Conservation (phyloP, 2,888 invertebrate species). For the Pyrochroa serraticornis region DNA sequence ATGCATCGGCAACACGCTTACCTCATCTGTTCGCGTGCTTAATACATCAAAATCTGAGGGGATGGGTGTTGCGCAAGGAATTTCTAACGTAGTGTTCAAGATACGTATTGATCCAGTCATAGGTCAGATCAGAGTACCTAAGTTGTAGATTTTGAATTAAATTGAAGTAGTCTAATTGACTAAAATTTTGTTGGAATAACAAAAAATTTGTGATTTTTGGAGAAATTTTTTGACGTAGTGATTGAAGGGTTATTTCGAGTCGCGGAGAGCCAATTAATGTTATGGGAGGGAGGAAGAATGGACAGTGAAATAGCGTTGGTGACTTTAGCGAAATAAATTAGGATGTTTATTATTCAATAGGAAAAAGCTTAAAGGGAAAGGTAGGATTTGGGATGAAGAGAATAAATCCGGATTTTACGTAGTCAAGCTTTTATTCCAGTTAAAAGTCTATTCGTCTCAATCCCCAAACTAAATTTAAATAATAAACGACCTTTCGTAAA, state of each 20-base stretch:
- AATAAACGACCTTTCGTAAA: slow-evolving; percentile 12
- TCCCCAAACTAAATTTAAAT: slow-evolving; percentile 21
- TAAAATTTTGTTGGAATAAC: too few relatives aligned
- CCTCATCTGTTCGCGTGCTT: slow-evolving; percentile 23
- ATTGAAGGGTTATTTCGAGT: not conserved
- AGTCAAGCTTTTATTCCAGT: slow-evolving; percentile 21
- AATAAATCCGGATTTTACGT: slow-evolving; percentile 24
- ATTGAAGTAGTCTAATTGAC: too few relatives aligned
- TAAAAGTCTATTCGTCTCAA: slow-evolving; percentile 24
- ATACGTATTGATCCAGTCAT: too few relatives aligned
- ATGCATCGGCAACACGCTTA: slow-evolving; percentile 20
- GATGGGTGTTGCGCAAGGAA: not conserved
- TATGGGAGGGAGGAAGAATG: not conserved
- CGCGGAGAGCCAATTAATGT: not conserved
- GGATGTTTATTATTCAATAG: slow-evolving; percentile 21
- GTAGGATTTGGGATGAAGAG: slow-evolving; percentile 5
- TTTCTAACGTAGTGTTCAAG: not conserved
- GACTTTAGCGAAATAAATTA: slow-evolving; percentile 14
- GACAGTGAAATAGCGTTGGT: not conserved
- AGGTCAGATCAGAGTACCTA: too few relatives aligned
- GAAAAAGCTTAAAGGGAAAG: slow-evolving; percentile 12
- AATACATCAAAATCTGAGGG: slow-evolving; percentile 13
- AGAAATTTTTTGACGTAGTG: not conserved
- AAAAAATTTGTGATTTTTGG: not conserved
- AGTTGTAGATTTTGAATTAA: too few relatives aligned